These are phyloP conservation scores for Stenopsyche tienmushanensis DNA, from an alignment of 1,140 invertebrate species.

Conservation along the genomic window DNA sequence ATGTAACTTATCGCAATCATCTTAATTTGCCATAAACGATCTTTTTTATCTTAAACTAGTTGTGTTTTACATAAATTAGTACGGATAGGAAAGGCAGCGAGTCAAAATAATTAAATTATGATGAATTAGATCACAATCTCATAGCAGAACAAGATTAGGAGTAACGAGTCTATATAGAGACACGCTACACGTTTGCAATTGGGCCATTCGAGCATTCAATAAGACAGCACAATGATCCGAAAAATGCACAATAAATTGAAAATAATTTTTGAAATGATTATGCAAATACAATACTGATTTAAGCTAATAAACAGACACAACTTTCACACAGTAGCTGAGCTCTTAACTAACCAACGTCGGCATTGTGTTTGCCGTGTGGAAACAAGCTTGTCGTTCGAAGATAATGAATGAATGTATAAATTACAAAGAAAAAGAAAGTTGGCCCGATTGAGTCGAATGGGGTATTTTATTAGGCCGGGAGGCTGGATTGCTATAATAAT, in stretches of 20 bases:
- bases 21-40: background rate
- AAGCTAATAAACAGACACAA: background rate
- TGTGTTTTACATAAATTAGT: conserved; percentile 18
- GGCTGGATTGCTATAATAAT: background rate
- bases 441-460: background rate
- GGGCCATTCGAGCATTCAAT: background rate
- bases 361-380: background rate
- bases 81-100: background rate
- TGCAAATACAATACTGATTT: background rate
- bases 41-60: background rate
- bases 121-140: conserved; percentile 13
- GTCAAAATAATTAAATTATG: conserved; percentile 21
- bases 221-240: background rate
- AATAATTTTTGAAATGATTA: background rate
- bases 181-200: background rate
- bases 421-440: conserved; percentile 7
- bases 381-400: background rate
- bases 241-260: background rate
- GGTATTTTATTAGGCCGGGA: background rate
- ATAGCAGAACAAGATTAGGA: background rate
- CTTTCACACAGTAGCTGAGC: conserved; percentile 2
- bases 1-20: background rate
- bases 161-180: background rate
- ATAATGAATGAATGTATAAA: conserved; percentile 14
- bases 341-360: background rate